Evolutionary conservation across 2,888 invertebrate genomes (phyloP).

Genomic region (Germaria angustata): DNA sequence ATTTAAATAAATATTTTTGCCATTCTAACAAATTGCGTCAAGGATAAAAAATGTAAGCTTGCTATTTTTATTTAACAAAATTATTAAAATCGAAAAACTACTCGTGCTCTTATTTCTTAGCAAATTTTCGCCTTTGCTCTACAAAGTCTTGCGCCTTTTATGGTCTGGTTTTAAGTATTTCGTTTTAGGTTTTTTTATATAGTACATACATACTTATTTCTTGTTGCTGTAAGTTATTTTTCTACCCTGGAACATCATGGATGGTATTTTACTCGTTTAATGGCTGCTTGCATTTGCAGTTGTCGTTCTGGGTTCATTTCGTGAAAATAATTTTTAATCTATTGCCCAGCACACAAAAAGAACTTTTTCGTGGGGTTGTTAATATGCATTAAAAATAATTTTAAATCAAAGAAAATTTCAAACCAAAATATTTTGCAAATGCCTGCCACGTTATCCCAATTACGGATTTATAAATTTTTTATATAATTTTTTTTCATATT

Average conservation of each 20-base stretch:
- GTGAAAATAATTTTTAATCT: not conserved
- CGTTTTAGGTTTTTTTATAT: not conserved
- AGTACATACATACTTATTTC: too few species aligned
- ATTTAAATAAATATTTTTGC: conserved; percentile 11
- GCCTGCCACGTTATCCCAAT: too few species aligned
- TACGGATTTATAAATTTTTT: too few species aligned
- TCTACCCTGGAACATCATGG: conserved; percentile 1
- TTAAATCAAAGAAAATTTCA: too few species aligned
- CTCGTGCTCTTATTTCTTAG: not conserved
- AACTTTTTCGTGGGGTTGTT: too few species aligned
- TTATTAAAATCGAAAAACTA: not conserved
- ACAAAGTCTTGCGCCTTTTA: conserved; percentile 46
- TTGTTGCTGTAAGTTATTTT: not conserved
- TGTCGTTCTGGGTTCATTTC: not conserved
- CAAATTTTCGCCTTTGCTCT: not conserved
- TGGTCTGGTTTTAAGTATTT: conserved; percentile 23
- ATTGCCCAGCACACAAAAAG: not conserved
- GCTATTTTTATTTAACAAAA: not conserved
- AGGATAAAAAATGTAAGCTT: conserved; percentile 47
- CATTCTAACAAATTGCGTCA: not conserved
- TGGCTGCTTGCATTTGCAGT: not conserved
- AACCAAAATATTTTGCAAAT: too few species aligned
- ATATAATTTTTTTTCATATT: too few species aligned
- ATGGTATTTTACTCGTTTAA: not conserved
- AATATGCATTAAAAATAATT: too few species aligned